phyloP scores from a whole-genome alignment of 2,797 vertebrate genomes.

The Tinamus major region DNA sequence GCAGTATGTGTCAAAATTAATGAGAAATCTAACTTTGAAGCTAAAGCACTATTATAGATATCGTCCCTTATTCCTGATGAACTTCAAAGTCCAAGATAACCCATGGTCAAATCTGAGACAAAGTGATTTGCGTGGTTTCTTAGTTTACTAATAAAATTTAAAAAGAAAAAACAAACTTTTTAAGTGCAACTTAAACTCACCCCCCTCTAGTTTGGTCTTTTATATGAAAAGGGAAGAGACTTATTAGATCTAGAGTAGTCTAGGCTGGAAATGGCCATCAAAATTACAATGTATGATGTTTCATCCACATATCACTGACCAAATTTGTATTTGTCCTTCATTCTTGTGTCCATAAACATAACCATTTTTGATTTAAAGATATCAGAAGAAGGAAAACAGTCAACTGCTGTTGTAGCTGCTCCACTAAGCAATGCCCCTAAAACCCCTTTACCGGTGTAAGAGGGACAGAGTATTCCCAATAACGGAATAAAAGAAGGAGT shows the following conservation, averaged over 20 bases:
- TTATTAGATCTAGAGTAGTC: background rate
- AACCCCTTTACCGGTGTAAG: background rate
- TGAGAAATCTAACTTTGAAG: background rate
- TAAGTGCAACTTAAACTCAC: no score
- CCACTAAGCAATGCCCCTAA: background rate
- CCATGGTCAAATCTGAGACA: background rate
- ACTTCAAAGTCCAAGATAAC: background rate
- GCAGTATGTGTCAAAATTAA: background rate
- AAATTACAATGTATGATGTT: background rate
- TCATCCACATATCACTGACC: background rate
- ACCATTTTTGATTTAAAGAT: background rate
- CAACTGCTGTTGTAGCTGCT: background rate
- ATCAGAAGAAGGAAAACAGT: background rate
- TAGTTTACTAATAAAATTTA: background rate
- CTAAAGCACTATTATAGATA: background rate
- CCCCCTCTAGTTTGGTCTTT: background rate
- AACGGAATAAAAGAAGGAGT: background rate
- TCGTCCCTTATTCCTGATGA: background rate
- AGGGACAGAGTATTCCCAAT: background rate
- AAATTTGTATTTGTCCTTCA: background rate
- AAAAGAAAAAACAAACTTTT: background rate
- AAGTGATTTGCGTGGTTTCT: background rate
- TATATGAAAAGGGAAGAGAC: background rate
- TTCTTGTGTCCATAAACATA: background rate
- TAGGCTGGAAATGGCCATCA: background rate